These are phyloP conservation scores for Dicroscelio sp. DNA, from an alignment of 2,888 invertebrate genomes.

Conservation along the genomic window DNA sequence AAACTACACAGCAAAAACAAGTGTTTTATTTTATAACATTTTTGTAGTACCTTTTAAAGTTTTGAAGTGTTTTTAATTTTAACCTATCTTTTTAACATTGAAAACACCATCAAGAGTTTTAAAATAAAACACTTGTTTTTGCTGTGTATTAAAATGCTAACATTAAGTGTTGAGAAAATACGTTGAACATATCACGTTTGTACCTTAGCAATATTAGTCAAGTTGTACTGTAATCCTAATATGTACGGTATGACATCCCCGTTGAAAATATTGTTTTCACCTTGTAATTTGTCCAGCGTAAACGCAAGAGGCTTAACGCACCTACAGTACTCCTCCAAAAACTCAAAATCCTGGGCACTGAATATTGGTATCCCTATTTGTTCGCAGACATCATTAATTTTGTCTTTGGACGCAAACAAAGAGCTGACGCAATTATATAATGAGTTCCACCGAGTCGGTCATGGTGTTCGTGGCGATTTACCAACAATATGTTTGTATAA, in stretches of 20 bases:
- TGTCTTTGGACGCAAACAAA: not conserved
- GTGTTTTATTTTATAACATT: no score
- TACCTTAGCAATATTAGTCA: not conserved
- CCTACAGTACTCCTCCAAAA: conserved; percentile 2
- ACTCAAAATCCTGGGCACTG: not conserved
- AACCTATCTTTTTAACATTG: no score
- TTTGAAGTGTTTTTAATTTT: no score
- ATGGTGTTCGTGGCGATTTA: conserved; percentile 14
- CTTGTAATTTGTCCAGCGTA: conserved; percentile 13
- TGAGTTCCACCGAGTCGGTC: conserved; percentile 36
- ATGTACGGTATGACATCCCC: conserved; percentile 18
- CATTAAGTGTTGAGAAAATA: not conserved
- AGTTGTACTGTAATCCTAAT: not conserved
- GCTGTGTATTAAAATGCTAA: not conserved
- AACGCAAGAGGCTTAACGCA: conserved; percentile 5
- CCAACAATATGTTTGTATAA: not conserved
- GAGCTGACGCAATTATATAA: conserved; percentile 21
- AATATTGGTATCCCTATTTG: not conserved
- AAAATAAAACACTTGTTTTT: not conserved
- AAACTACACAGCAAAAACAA: no score
- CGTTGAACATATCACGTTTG: no score
- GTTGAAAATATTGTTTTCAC: conserved; percentile 1
- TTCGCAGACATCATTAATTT: conserved; percentile 21
- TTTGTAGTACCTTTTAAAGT: no score
- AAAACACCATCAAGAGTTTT: no score